phyloP scores from a whole-genome alignment of 2,797 vertebrate species.

The Epinephelus awoara region DNA sequence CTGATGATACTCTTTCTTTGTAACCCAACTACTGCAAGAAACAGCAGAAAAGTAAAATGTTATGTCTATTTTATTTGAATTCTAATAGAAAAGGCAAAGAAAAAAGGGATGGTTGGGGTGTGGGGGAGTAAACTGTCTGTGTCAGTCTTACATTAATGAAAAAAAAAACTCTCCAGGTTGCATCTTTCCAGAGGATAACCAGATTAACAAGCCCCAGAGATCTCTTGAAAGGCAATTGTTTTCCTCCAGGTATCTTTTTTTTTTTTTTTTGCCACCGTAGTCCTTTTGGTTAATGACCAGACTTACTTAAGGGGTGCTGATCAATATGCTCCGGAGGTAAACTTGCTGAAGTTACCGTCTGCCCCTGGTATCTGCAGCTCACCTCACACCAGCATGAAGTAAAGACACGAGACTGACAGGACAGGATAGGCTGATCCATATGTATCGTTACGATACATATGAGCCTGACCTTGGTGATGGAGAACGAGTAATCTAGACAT shows the following conservation, averaged over 20 bases:
- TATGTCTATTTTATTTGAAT: neutral
- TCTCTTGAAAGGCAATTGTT: conserved; percentile 43
- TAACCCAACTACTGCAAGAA: conserved; percentile 4
- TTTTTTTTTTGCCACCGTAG: conserved; percentile 61
- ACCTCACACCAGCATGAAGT: conserved; percentile 38
- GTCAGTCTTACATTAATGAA: conserved; percentile 20
- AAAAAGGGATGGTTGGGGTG: no score
- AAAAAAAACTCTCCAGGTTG: conserved; percentile 31
- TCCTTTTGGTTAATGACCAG: conserved; percentile 75
- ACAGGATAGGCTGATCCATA: conserved; percentile 46
- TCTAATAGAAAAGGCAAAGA: no score
- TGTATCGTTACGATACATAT: conserved; percentile 34
- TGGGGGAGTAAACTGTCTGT: no score
- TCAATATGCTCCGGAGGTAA: conserved; percentile 75
- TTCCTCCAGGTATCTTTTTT: conserved; percentile 49
- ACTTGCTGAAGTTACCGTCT: conserved; percentile 74
- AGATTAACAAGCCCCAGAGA: conserved; percentile 61
- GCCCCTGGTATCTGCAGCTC: conserved; percentile 26
- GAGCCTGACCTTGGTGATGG: conserved; percentile 54
- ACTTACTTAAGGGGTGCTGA: conserved; percentile 71
- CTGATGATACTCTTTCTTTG: neutral
- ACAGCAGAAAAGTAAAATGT: neutral
- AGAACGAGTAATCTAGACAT: conserved; percentile 27
- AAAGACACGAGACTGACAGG: conserved; percentile 37
- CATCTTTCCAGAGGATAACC: conserved; percentile 45